phyloP scores from a whole-genome alignment of 2,888 invertebrate species.

The Seira sanloemensis region DNA sequence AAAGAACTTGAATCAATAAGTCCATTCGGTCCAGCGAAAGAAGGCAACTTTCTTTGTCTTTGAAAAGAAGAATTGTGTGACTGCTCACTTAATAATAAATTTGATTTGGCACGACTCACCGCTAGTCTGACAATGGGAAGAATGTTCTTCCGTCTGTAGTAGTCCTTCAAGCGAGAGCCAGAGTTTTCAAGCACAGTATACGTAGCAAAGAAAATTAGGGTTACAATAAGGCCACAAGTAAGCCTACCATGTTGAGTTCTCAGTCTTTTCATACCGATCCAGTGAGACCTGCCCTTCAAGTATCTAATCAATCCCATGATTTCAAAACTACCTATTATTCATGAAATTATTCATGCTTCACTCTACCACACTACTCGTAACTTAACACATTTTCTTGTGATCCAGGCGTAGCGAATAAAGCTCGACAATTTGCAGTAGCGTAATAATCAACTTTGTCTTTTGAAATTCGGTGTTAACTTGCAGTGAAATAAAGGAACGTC shows the following conservation, averaged over 20 bases:
- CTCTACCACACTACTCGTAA: too few species aligned
- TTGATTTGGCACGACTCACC: too few species aligned
- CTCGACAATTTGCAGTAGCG: neutral
- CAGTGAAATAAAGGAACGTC: neutral
- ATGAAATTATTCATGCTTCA: neutral
- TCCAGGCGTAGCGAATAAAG: neutral
- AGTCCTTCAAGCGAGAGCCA: slow-evolving; percentile 29
- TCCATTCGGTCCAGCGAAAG: too few species aligned
- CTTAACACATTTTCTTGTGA: neutral
- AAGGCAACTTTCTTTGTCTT: too few species aligned
- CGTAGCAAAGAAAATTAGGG: slow-evolving; percentile 40
- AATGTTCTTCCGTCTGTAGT: slow-evolving; percentile 47
- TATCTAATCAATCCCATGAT: slow-evolving; percentile 39
- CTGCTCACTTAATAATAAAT: too few species aligned
- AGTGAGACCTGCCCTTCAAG: slow-evolving; percentile 29
- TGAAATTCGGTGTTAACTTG: neutral
- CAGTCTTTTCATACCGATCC: slow-evolving; percentile 51
- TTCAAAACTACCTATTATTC: neutral
- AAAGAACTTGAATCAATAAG: too few species aligned
- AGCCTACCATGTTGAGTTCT: slow-evolving; percentile 56
- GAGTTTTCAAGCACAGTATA: slow-evolving; percentile 47
- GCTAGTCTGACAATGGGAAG: slow-evolving; percentile 48
- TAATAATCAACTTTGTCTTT: neutral
- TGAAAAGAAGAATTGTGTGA: too few species aligned
- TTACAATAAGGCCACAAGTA: slow-evolving; percentile 55